Percentiles rank a stretch among this genome's conserved stretches.
Evolutionary conservation across 2,888 invertebrate species (phyloP).

Genomic region (Cosmorhoe ocellata): DNA sequence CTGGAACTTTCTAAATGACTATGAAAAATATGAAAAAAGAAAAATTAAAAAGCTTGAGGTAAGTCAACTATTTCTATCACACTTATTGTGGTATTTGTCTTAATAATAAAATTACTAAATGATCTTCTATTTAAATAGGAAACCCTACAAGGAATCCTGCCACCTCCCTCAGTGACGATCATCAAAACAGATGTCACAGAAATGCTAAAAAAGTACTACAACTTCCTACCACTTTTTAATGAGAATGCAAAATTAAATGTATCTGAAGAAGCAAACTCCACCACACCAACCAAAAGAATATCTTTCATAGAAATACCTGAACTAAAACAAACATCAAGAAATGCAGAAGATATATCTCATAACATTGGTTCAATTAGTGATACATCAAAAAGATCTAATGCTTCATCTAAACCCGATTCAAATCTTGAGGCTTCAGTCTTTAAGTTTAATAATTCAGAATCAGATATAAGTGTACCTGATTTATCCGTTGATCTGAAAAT

Average conservation of each 20-base stretch:
- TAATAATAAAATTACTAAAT: neutral
- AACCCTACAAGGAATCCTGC: slow-evolving; percentile 86
- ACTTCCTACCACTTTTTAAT: slow-evolving; percentile 77
- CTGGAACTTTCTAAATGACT: slow-evolving; percentile 67
- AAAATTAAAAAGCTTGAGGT: slow-evolving; percentile 71
- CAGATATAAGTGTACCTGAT: slow-evolving; percentile 57
- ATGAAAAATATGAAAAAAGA: slow-evolving; percentile 66
- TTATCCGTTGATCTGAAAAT: slow-evolving; percentile 61
- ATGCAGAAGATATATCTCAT: slow-evolving; percentile 19
- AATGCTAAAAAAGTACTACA: slow-evolving; percentile 83
- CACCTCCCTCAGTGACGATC: slow-evolving; percentile 89
- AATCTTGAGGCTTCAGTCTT: slow-evolving; percentile 1
- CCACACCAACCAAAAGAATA: slow-evolving; percentile 68
- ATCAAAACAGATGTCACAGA: slow-evolving; percentile 85
- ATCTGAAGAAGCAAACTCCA: slow-evolving; percentile 56
- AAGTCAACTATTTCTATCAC: slow-evolving; percentile 16
- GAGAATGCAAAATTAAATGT: slow-evolving; percentile 52
- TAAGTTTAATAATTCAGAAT: slow-evolving; percentile 40
- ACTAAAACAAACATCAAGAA: slow-evolving; percentile 20
- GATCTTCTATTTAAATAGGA: slow-evolving; percentile 57
- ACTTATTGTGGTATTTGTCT: neutral
- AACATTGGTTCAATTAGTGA: slow-evolving; percentile 27
- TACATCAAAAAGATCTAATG: neutral
- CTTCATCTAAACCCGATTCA: slow-evolving; percentile 10
- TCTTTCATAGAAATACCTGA: slow-evolving; percentile 68